Conservation (phyloP, 2,888 invertebrate species). For the Pediacus dermestoides region DNA sequence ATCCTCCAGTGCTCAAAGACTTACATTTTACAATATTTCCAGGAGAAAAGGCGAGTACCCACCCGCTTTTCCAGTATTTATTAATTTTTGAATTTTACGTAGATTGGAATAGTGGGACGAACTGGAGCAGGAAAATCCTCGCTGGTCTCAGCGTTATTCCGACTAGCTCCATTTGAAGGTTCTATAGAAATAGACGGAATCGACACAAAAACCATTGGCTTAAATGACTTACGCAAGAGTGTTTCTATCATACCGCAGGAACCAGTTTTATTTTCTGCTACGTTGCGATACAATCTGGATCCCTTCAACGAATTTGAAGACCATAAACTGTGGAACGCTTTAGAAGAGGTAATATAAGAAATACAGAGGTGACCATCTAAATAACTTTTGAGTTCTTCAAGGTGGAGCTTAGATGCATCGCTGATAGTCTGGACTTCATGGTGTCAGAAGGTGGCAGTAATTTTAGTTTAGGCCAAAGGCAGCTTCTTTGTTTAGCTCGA, state of each 20-base stretch:
- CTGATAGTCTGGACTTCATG: conserved; percentile 60
- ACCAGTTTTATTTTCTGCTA: conserved; percentile 79
- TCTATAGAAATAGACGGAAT: conserved; percentile 72
- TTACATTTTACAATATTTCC: conserved; percentile 60
- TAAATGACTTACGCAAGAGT: conserved; percentile 71
- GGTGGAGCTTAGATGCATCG: conserved; percentile 72
- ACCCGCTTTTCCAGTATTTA: neutral
- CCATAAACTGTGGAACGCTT: conserved; percentile 68
- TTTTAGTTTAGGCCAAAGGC: conserved; percentile 85
- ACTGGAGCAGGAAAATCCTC: conserved; percentile 87
- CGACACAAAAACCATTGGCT: conserved; percentile 64
- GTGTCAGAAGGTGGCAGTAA: conserved; percentile 77
- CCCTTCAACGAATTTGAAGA: conserved; percentile 73
- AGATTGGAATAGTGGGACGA: conserved; percentile 81
- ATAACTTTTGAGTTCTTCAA: conserved; percentile 33
- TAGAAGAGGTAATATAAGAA: conserved; percentile 66
- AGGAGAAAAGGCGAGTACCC: conserved; percentile 58
- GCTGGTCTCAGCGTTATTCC: conserved; percentile 76
- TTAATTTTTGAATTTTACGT: too few species aligned
- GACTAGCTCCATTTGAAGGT: conserved; percentile 74
- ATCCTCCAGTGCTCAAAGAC: conserved; percentile 68
- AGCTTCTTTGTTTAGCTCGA: conserved; percentile 80
- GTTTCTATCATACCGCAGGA: conserved; percentile 83
- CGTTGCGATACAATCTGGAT: conserved; percentile 79
- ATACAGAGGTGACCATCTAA: too few species aligned